Evolutionary conservation across 1,140 invertebrate species (phyloP).

Genomic region (Globodera rostochiensis): DNA sequence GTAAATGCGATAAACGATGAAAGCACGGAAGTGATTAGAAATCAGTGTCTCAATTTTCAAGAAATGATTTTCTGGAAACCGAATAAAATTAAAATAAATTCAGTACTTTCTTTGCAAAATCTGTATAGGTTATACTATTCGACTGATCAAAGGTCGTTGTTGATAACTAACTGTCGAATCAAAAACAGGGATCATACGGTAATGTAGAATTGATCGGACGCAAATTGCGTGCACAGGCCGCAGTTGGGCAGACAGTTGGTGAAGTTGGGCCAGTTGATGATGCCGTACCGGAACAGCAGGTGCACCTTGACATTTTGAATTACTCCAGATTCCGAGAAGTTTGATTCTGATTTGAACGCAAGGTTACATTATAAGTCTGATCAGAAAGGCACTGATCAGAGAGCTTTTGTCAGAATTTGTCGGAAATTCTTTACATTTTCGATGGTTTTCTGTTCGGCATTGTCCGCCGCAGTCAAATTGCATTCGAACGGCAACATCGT

Average conservation of each 20-base stretch:
- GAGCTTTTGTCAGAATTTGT: too few relatives aligned
- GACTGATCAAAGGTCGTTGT: too few relatives aligned
- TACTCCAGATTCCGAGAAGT: neutral
- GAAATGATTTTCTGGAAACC: too few relatives aligned
- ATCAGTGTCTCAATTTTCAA: too few relatives aligned
- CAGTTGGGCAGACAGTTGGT: slow-evolving; percentile 54
- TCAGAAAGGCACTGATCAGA: neutral
- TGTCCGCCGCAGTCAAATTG: slow-evolving; percentile 3
- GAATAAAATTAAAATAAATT: too few relatives aligned
- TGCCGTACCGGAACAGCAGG: slow-evolving; percentile 42
- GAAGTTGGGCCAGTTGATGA: slow-evolving; percentile 55
- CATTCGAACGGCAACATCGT: slow-evolving; percentile 24
- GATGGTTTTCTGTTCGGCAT: slow-evolving; percentile 11
- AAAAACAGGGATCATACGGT: neutral
- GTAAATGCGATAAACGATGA: too few relatives aligned
- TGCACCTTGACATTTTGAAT: slow-evolving; percentile 19
- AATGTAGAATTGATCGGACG: slow-evolving; percentile 42
- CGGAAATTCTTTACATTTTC: slow-evolving; percentile 19
- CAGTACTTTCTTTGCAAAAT: too few relatives aligned
- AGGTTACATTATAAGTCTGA: neutral
- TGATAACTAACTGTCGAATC: too few relatives aligned
- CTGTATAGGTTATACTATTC: too few relatives aligned
- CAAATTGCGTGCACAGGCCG: slow-evolving; percentile 37
- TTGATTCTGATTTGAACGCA: neutral
- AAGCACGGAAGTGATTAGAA: too few relatives aligned